Evolutionary conservation across 2,888 invertebrate species (phyloP).

Genomic region (Rhopalosiphum nymphaeae): DNA sequence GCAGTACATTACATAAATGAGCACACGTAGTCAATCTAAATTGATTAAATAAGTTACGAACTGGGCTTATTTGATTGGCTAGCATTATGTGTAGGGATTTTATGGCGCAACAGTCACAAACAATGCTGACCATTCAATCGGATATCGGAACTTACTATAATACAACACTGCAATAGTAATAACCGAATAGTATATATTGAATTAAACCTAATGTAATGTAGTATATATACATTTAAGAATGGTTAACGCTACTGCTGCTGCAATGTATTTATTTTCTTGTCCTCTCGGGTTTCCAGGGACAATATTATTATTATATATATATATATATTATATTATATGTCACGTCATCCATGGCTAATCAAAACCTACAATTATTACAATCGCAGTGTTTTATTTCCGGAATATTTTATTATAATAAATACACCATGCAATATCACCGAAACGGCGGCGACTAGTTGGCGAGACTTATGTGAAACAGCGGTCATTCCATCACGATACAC

Average conservation of each 20-base stretch:
- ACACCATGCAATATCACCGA: not conserved
- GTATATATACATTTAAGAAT: not conserved
- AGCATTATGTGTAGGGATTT: conserved; percentile 13
- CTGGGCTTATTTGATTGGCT: conserved; percentile 2
- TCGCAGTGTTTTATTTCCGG: not conserved
- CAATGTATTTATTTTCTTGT: not conserved
- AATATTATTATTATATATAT: not conserved
- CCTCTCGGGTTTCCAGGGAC: not conserved
- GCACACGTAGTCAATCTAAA: not conserved
- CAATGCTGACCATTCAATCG: conserved; percentile 6
- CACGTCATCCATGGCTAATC: not conserved
- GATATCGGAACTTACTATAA: not conserved
- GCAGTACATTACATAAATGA: not conserved
- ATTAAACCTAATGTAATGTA: conserved; percentile 4
- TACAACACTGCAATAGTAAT: not conserved
- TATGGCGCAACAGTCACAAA: conserved; percentile 42
- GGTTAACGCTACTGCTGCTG: not conserved
- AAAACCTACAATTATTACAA: not conserved
- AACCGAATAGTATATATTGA: not conserved
- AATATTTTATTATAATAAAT: conserved; percentile 16
- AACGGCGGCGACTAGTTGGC: conserved; percentile 35
- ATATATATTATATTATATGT: not conserved
- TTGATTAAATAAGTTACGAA: conserved; percentile 40
- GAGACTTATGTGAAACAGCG: conserved; percentile 34
- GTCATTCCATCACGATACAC: conserved; percentile 28